phyloP scores from a whole-genome alignment of 1,140 invertebrate species.

The Magallana ariakensis region DNA sequence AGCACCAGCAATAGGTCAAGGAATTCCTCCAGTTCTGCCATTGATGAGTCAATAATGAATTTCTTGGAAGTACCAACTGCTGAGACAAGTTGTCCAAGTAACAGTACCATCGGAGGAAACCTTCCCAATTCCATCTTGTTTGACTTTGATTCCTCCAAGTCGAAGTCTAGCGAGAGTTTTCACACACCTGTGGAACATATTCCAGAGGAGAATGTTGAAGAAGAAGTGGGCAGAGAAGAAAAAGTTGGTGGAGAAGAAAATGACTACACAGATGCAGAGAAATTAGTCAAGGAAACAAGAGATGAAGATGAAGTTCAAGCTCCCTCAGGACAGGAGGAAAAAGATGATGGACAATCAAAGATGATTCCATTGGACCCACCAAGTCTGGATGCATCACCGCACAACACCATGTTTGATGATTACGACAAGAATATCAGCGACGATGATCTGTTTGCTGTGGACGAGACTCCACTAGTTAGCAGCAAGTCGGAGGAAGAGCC shows the following conservation, averaged over 20 bases:
- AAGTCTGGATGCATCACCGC: not conserved
- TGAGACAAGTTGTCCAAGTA: not conserved
- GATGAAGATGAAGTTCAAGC: not conserved
- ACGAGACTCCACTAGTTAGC: not conserved
- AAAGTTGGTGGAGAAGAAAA: not conserved
- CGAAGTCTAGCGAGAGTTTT: not conserved
- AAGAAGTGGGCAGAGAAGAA: not conserved
- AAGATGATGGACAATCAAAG: not conserved
- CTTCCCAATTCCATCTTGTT: constrained; percentile 17
- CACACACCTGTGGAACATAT: not conserved
- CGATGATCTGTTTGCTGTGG: not conserved
- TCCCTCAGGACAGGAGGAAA: not conserved
- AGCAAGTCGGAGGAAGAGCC: not conserved
- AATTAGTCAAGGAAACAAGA: not conserved
- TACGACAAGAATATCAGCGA: not conserved
- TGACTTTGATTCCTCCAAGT: constrained; percentile 10
- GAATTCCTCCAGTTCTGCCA: not conserved
- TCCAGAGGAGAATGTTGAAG: not conserved
- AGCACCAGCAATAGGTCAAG: not conserved
- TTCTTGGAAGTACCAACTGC: not conserved
- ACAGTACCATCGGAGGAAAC: not conserved
- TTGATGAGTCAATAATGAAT: not conserved
- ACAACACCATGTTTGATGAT: constrained; percentile 5
- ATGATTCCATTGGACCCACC: not conserved
- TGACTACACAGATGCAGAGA: not conserved